phyloP scores from a whole-genome alignment of 2,888 invertebrate species.

The Marasmarcha lunaedactyla region DNA sequence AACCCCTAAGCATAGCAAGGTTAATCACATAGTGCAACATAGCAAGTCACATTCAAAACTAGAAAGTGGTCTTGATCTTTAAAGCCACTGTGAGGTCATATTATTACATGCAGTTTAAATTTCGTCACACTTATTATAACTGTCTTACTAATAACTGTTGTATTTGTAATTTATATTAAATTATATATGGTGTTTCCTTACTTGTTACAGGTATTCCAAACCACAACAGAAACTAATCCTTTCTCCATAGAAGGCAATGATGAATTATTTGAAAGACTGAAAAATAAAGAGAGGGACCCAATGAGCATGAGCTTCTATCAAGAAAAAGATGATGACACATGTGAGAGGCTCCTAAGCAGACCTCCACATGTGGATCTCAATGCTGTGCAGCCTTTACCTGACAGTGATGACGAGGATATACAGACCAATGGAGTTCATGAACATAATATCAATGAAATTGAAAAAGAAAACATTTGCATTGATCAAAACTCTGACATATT shows the following conservation, averaged over 20 bases:
- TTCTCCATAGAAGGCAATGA: slow-evolving; percentile 54
- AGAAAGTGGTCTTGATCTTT: too few species aligned
- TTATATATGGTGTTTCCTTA: too few species aligned
- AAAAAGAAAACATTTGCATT: slow-evolving; percentile 51
- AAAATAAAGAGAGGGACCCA: slow-evolving; percentile 71
- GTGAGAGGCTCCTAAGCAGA: slow-evolving; percentile 42
- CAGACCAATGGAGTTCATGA: slow-evolving; percentile 36
- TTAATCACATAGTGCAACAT: too few species aligned
- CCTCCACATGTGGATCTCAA: slow-evolving; percentile 68
- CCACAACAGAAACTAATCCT: slow-evolving; percentile 57
- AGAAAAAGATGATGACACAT: slow-evolving; percentile 68
- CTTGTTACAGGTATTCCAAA: slow-evolving; percentile 46
- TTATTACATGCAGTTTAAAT: too few species aligned
- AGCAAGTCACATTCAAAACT: too few species aligned
- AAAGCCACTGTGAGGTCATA: too few species aligned
- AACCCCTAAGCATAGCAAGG: too few species aligned
- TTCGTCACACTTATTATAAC: too few species aligned
- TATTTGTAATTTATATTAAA: too few species aligned
- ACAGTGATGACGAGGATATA: slow-evolving; percentile 60
- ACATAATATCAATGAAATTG: slow-evolving; percentile 22
- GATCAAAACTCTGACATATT: slow-evolving; percentile 30
- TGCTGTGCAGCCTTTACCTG: slow-evolving; percentile 69
- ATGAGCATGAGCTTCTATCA: slow-evolving; percentile 77
- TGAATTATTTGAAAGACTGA: slow-evolving; percentile 59
- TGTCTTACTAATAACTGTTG: too few species aligned